Conservation (phyloP, 2,797 vertebrate genomes). For the Cetoscarus ocellatus region DNA sequence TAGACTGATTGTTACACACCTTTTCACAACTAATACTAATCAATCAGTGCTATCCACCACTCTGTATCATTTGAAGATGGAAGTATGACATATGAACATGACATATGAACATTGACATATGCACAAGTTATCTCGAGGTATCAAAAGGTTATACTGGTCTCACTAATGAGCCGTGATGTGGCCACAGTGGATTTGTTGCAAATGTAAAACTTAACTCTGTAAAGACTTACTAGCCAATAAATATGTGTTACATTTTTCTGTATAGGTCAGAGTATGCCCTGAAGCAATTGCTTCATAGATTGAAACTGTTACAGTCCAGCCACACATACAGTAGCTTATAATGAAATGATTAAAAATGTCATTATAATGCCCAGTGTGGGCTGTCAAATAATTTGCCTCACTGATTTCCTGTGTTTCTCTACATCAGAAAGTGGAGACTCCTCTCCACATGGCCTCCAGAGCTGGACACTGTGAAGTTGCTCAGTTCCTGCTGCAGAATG, state of each 20-base stretch:
- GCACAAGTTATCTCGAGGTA: slow-evolving; percentile 11
- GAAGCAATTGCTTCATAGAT: background rate
- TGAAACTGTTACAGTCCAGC: background rate
- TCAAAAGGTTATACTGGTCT: slow-evolving; percentile 8
- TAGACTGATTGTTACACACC: too few species aligned
- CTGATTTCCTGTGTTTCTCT: slow-evolving; percentile 11
- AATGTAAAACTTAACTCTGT: background rate
- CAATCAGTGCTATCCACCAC: too few species aligned
- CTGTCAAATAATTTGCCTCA: slow-evolving; percentile 16
- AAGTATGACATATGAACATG: background rate
- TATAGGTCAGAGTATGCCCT: too few species aligned
- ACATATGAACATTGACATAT: background rate
- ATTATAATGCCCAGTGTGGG: background rate
- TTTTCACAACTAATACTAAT: too few species aligned
- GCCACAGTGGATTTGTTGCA: background rate
- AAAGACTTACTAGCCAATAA: too few species aligned
- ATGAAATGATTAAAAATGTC: background rate
- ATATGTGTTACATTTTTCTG: too few species aligned
- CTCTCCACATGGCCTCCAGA: slow-evolving; percentile 96
- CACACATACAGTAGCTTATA: too few species aligned
- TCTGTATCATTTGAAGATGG: too few species aligned
- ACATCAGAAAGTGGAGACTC: slow-evolving; percentile 95
- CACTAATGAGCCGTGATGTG: background rate
- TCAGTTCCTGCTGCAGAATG: slow-evolving; percentile 94
- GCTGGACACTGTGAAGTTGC: slow-evolving; percentile 95